A percentile compares a stretch with the other conserved stretches of the same genome.
phyloP scores from a whole-genome alignment of 2,888 invertebrate genomes.

The Tethea ocularis region DNA sequence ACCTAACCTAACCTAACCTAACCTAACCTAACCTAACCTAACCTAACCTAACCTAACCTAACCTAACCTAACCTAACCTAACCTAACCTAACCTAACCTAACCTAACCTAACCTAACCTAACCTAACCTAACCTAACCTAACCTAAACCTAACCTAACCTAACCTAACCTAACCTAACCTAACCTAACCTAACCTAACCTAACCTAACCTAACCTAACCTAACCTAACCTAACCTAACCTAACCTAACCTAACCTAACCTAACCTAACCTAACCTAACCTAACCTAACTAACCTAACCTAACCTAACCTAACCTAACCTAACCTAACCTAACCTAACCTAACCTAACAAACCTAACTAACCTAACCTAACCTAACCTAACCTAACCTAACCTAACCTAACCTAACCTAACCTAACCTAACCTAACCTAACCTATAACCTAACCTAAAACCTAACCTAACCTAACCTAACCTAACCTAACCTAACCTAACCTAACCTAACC shows the following conservation, averaged over 20 bases:
- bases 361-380: slow-evolving; percentile 19
- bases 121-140: slow-evolving; percentile 20
- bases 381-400: slow-evolving; percentile 19
- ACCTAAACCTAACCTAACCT: slow-evolving; percentile 10
- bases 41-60: too few relatives aligned
- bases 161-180: too few relatives aligned
- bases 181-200: too few relatives aligned
- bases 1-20: too few relatives aligned
- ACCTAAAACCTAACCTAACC: slow-evolving; percentile 18
- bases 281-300: slow-evolving; percentile 21
- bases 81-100: slow-evolving; percentile 21
- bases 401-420: slow-evolving; percentile 19
- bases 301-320: slow-evolving; percentile 24
- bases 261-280: slow-evolving; percentile 17
- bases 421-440: slow-evolving; percentile 21
- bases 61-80: too few relatives aligned
- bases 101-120: slow-evolving; percentile 24
- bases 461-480: slow-evolving; percentile 20
- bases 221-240: slow-evolving; percentile 19
- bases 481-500: slow-evolving; percentile 20
- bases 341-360: slow-evolving; percentile 9
- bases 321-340: slow-evolving; percentile 28
- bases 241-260: slow-evolving; percentile 22
- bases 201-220: too few relatives aligned
- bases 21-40: too few relatives aligned